These are phyloP conservation scores for Dendrolimus punctatus DNA, from an alignment of 1,140 invertebrate genomes.

Conservation along the genomic window DNA sequence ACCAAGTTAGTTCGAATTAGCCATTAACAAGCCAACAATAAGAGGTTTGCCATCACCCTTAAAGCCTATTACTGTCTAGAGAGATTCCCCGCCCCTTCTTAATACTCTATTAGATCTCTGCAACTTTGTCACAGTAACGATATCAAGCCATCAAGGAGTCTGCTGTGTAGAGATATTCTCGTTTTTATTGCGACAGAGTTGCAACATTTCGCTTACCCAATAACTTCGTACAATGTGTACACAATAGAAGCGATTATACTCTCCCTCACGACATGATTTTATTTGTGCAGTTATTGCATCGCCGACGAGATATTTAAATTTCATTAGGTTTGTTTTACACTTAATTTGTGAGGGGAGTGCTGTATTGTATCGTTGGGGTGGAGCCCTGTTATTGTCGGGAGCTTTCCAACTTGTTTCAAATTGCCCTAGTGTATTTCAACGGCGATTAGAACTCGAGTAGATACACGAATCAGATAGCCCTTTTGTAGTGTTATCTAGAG, in stretches of 20 bases:
- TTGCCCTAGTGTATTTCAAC: conserved; percentile 44
- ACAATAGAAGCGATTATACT: conserved; percentile 64
- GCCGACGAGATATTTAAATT: conserved; percentile 69
- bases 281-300: conserved; percentile 68
- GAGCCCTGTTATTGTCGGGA: conserved; percentile 45
- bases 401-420: conserved; percentile 51
- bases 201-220: conserved; percentile 15
- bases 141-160: conserved; percentile 4
- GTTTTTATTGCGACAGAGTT: conserved; percentile 16
- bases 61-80: conserved; percentile 60
- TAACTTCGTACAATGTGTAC: conserved; percentile 55
- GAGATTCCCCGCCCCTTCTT: conserved; percentile 53
- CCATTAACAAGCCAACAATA: conserved; percentile 65
- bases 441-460: conserved; percentile 54
- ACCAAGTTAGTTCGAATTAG: conserved; percentile 45
- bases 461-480: conserved; percentile 46
- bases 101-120: conserved; percentile 25
- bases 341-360: conserved; percentile 67
- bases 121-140: conserved; percentile 42
- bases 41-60: conserved; percentile 61
- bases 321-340: conserved; percentile 72
- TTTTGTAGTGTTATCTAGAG: conserved; percentile 29
- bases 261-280: conserved; percentile 66
- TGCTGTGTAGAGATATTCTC: conserved; percentile 9
- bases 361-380: conserved; percentile 49